These are phyloP conservation scores for Microchirus variegatus DNA, from an alignment of 2,797 vertebrate genomes.

Conservation along the genomic window DNA sequence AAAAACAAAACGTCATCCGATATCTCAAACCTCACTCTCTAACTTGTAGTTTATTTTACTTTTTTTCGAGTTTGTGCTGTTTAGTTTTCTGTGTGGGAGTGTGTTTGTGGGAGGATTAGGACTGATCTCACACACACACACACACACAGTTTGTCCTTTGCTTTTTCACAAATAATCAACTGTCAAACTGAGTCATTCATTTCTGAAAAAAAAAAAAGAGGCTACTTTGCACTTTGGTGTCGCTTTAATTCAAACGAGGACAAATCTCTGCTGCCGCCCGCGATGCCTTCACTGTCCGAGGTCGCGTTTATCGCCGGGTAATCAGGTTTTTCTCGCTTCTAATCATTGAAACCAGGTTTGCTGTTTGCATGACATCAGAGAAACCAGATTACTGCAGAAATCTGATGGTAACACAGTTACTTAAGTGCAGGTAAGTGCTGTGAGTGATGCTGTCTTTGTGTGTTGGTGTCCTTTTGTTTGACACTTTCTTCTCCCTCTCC, in stretches of 20 bases:
- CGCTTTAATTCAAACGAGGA: background rate
- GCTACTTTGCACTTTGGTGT: too few relatives aligned
- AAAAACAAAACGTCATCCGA: background rate
- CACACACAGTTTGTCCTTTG: background rate
- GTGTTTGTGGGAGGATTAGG: conserved; percentile 6
- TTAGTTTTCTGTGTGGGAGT: background rate
- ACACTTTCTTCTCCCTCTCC: conserved; percentile 4
- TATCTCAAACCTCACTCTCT: background rate
- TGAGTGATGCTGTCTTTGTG: conserved; percentile 34
- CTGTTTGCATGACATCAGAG: conserved; percentile 24
- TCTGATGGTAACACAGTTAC: conserved; percentile 40
- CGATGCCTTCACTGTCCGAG: background rate
- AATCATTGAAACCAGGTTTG: conserved; percentile 31
- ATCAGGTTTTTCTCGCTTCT: conserved; percentile 12
- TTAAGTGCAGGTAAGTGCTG: conserved; percentile 31
- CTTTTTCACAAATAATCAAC: background rate
- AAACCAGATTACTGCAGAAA: conserved; percentile 48
- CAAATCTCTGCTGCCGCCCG: conserved; percentile 6
- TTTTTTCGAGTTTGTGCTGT: background rate
- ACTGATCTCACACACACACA: background rate
- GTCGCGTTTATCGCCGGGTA: background rate
- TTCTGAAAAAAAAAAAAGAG: background rate
- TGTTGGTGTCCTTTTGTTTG: conserved; percentile 14
- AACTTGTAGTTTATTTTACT: background rate
- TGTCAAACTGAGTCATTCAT: background rate